Evolutionary conservation across 2,113 vertebrate species (phyloP).

Genomic region (Uria aalge): DNA sequence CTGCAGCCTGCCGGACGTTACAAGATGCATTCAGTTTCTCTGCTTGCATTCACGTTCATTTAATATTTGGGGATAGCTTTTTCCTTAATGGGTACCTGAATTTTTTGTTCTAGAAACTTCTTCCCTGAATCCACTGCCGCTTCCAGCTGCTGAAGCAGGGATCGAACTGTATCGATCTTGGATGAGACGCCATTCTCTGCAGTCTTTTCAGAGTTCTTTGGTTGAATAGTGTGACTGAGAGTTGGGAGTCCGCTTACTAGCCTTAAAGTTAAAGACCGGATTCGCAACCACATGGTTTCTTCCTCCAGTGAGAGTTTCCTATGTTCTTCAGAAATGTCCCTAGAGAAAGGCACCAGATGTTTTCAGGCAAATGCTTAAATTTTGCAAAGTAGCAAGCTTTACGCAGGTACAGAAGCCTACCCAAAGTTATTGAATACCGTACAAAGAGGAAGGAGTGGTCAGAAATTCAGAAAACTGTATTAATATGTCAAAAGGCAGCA

Average conservation of each 20-base stretch:
- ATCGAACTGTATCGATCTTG: conserved; percentile 76
- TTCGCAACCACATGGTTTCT: conserved; percentile 87
- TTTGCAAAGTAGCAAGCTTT: neutral
- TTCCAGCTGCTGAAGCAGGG: conserved; percentile 86
- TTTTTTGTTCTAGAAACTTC: conserved; percentile 80
- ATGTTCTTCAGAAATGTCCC: conserved; percentile 88
- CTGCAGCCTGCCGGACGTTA: conserved; percentile 7
- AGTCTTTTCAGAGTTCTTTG: conserved; percentile 84
- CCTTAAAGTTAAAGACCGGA: conserved; percentile 90
- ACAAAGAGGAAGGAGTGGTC: neutral
- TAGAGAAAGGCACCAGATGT: conserved; percentile 66
- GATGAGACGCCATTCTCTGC: conserved; percentile 89
- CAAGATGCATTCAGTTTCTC: conserved; percentile 4
- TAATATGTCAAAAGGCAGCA: neutral
- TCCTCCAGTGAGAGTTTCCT: conserved; percentile 87
- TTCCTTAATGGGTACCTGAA: conserved; percentile 73
- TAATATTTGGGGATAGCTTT: neutral
- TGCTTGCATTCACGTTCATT: neutral
- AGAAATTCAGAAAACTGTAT: neutral
- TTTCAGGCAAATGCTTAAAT: conserved; percentile 2
- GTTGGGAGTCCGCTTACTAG: conserved; percentile 82
- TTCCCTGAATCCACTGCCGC: conserved; percentile 79
- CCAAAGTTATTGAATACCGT: neutral
- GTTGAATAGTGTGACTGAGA: conserved; percentile 75
- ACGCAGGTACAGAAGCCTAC: neutral